A percentile compares a stretch with the other conserved stretches of the same genome.
Evolutionary conservation across 2,113 vertebrate genomes (phyloP).

Genomic region (Clarias macrocephalus): DNA sequence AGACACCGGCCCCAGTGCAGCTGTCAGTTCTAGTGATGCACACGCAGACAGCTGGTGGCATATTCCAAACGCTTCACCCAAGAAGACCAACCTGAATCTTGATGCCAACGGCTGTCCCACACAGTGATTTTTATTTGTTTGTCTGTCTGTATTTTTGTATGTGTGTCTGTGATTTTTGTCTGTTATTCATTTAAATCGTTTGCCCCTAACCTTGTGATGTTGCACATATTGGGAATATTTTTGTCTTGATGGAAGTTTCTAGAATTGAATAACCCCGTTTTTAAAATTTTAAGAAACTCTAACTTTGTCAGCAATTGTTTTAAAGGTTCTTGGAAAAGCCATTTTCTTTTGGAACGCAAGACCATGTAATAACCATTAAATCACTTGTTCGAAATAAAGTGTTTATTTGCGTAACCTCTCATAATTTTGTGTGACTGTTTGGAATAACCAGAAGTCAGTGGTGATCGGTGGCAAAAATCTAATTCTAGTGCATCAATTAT

Average conservation of each 20-base stretch:
- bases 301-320: neutral
- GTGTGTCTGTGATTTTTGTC: neutral
- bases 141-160: neutral
- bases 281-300: neutral
- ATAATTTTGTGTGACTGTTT: too few species aligned
- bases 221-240: neutral
- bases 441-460: too few species aligned
- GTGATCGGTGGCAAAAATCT: neutral
- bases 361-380: too few species aligned
- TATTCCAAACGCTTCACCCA: slow-evolving; percentile 18
- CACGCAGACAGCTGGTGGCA: slow-evolving; percentile 32
- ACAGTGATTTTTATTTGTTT: slow-evolving; percentile 23
- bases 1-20: slow-evolving; percentile 11
- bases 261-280: neutral
- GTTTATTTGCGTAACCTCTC: neutral
- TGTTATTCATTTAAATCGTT: neutral
- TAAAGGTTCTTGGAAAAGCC: too few species aligned
- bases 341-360: neutral
- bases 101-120: slow-evolving; percentile 40
- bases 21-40: neutral
- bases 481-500: neutral
- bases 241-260: neutral
- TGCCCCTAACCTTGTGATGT: neutral
- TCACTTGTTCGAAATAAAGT: too few species aligned
- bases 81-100: neutral